Percentiles rank a stretch among this genome's conserved stretches.
Evolutionary conservation across 2,888 invertebrate species (phyloP).

Genomic region (Amphiduros pacificus): DNA sequence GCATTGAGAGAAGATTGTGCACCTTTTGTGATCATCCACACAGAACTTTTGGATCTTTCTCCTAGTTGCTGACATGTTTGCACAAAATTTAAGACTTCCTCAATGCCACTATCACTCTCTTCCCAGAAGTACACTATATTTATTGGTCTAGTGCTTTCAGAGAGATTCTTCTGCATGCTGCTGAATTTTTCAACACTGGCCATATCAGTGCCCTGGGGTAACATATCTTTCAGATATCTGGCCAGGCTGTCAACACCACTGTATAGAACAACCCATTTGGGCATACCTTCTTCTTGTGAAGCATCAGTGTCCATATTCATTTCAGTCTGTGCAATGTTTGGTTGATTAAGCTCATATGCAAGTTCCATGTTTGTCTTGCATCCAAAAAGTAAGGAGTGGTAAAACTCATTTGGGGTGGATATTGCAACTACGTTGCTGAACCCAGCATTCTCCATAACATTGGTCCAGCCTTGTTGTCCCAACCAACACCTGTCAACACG

Average conservation of each 20-base stretch:
- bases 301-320: background rate
- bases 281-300: too few species aligned
- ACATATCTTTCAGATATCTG: background rate
- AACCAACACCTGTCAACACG: constrained; percentile 16
- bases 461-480: constrained; percentile 13
- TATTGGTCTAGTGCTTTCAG: background rate
- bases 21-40: background rate
- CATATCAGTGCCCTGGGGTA: background rate
- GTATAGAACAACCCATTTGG: constrained; percentile 5
- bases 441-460: constrained; percentile 1
- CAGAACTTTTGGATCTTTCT: background rate
- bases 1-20: background rate
- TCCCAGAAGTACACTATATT: constrained; percentile 6
- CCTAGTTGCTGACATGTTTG: background rate
- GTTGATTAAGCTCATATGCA: background rate
- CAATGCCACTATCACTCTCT: background rate
- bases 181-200: background rate
- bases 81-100: background rate
- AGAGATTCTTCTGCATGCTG: background rate
- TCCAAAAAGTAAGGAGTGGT: constrained; percentile 15
- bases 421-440: constrained; percentile 13
- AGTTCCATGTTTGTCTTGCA: constrained; percentile 6
- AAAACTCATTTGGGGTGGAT: constrained; percentile 17
- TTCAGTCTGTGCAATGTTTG: background rate
- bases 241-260: background rate